A percentile compares a stretch with the other conserved stretches of the same genome.
phyloP scores from a whole-genome alignment of 2,888 invertebrate species.

The Chrysomela aeneicollis region DNA sequence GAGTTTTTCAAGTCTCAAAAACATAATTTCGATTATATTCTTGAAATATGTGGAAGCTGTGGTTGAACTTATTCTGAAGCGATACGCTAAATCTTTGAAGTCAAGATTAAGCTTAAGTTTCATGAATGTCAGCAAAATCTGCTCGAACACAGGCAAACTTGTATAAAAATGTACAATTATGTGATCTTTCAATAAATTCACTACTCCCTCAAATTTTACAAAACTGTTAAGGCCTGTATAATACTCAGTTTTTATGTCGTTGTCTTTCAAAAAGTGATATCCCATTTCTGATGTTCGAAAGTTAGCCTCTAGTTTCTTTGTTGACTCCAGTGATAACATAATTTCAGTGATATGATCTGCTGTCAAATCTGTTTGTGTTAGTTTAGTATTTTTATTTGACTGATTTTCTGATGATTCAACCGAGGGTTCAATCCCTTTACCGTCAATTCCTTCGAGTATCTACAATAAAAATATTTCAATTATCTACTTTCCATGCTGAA shows the following conservation, averaged over 20 bases:
- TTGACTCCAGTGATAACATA: background rate
- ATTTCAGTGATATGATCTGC: background rate
- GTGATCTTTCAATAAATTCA: background rate
- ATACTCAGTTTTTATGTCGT: conserved; percentile 19
- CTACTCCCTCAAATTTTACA: background rate
- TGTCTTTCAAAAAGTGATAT: conserved; percentile 4
- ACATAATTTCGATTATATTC: conserved; percentile 14
- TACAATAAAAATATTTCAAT: no score
- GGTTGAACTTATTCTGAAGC: conserved; percentile 7
- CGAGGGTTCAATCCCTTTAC: no score
- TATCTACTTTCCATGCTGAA: no score
- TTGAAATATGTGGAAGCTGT: conserved; percentile 12
- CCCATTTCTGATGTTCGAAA: background rate
- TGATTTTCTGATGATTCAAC: background rate
- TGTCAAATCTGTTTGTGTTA: background rate
- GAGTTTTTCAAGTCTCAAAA: conserved; percentile 24
- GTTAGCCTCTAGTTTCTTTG: background rate
- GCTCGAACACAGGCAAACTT: conserved; percentile 14
- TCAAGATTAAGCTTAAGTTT: conserved; percentile 26
- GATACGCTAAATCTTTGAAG: conserved; percentile 27
- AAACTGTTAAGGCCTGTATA: conserved; percentile 21
- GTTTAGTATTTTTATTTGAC: no score
- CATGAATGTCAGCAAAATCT: conserved; percentile 25
- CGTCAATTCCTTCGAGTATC: no score
- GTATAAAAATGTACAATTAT: conserved; percentile 2